Base-by-base conservation (phyloP, 1,140 invertebrate species). In the Artemia franciscana region DNA sequence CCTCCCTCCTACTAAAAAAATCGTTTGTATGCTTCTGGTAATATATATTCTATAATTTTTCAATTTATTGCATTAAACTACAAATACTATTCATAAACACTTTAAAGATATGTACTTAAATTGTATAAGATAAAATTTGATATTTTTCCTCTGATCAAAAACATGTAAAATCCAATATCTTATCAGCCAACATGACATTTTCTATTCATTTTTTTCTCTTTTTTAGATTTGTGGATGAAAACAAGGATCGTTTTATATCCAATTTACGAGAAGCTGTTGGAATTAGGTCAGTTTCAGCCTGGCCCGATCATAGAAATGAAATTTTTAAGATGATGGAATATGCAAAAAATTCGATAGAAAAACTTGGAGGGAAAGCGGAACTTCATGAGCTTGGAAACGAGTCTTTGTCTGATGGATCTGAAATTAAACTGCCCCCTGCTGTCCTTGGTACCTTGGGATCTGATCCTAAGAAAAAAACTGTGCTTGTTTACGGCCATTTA, bases 401-500 rank as follows among this genome's bases (percentile, higher is more conserved):
- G 71, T 82, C 73, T 12, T 71, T 93, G 26, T 77, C 79, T 18
- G 83, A 86, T 75, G 88, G 86, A 5, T 75, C 73, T 60, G 73
- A 79, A 67, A 73, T 95, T 26, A 79, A 81, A 27, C 73, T 97
- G 27, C 95, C 95, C 1, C 91, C 92, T 26, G 84, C 92, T 7
- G 69, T 98, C 23, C 75, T 95, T n/a, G 92, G 84, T 23, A 75
- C 73, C 26, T 76, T 97, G 58, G 92, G 91, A 63, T 82, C 79
- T 66, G 88, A 96, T 72, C 76, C 82, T 0, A 80, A 80, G 5
- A 94, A 93, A 72, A 86, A 91, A 68, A 98, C 93, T 18, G 79
- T 98, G 57, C 81, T 89, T 60, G 79, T 98, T 59, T 98, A 98
- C 76, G 95, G 94, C 0, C 95, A 98, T 77, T 80, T 98, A 68